Base-by-base conservation (phyloP, 2,888 invertebrate species). In the Drosophila fulvimacula region DNA sequence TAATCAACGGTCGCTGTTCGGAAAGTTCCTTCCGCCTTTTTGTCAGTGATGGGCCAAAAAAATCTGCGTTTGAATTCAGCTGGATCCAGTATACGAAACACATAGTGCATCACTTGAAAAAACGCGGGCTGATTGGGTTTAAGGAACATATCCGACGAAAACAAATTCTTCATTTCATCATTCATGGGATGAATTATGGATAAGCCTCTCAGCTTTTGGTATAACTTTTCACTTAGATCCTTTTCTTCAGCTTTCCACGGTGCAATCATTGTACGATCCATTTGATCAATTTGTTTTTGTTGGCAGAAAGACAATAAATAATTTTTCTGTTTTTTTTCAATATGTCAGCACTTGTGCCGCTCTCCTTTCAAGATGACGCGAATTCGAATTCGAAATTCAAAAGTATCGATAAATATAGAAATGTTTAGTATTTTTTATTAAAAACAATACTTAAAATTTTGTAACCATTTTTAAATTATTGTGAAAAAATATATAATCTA, bases 11-110 rank as follows among this genome's bases (percentile, higher is more conserved):
- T 92, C 38, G 86, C 80, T 3, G 91, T 77, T 11, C 92, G 92
- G 60, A 92, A 93, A 42, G 76, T 87, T 3, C 91, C 88, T 58
- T 93, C 93, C 0, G 90, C 79, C 41, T 90, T 90, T 57, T 92
- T 92, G 64, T 93, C 92, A 0, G 79, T 86, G 48, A 92, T 88
- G 1, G 93, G 93, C 93, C 93, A 93, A 69, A 91, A 93, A 62
- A 93, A 93, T 5, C 92, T 89, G n/a, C 91, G 91, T 61, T 88
- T 91, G 52, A 92, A 93, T 57, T 93, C 93, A 1, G 62, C 71
- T 0, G 91, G 82, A 85, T 93, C 93, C 11, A 91, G 71, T 10
- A 92, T 69, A 3, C 87, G 91, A 65, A 93, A 91, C 3, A 93
- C 73, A 69, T 89, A 93, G 39, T 92, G 89, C 91, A 92, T 92